A percentile compares a stretch with the other conserved stretches of the same genome.
Evolutionary conservation across 2,113 vertebrate genomes (phyloP).

Genomic region (Oriolus oriolus): DNA sequence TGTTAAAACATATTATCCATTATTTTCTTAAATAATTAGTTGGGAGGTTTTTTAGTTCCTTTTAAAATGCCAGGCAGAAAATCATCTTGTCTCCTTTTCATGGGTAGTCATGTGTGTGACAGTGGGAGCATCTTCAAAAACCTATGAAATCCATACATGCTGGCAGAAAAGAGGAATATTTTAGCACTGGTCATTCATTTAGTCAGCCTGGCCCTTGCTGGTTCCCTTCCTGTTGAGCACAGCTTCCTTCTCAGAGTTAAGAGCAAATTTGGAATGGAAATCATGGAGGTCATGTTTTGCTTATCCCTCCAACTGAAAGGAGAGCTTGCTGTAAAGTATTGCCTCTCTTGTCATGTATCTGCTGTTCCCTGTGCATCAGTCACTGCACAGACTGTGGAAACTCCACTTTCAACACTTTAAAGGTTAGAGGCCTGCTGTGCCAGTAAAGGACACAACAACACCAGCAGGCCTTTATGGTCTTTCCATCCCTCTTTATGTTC

Average conservation of each 20-base stretch:
- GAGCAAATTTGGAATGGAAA: background rate
- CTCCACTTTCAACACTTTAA: background rate
- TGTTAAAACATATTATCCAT: background rate
- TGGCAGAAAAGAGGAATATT: background rate
- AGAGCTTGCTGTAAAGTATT: background rate
- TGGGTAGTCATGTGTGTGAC: background rate
- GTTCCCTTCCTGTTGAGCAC: background rate
- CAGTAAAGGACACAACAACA: background rate
- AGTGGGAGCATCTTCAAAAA: background rate
- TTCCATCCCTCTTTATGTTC: background rate
- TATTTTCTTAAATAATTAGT: background rate
- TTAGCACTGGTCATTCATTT: background rate
- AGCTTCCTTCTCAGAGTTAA: background rate
- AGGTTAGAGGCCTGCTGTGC: background rate
- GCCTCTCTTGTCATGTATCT: background rate
- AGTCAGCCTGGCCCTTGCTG: background rate
- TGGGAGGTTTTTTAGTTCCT: fast-evolving
- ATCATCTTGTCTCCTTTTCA: background rate
- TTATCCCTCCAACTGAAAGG: background rate
- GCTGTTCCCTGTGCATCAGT: background rate
- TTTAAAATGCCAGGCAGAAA: background rate
- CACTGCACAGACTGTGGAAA: background rate
- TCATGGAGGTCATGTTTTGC: background rate
- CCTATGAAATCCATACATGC: background rate
- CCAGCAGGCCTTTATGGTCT: background rate